Evolutionary conservation across 1,140 invertebrate species (phyloP).

Genomic region (Ceratosolen fusciceps): DNA sequence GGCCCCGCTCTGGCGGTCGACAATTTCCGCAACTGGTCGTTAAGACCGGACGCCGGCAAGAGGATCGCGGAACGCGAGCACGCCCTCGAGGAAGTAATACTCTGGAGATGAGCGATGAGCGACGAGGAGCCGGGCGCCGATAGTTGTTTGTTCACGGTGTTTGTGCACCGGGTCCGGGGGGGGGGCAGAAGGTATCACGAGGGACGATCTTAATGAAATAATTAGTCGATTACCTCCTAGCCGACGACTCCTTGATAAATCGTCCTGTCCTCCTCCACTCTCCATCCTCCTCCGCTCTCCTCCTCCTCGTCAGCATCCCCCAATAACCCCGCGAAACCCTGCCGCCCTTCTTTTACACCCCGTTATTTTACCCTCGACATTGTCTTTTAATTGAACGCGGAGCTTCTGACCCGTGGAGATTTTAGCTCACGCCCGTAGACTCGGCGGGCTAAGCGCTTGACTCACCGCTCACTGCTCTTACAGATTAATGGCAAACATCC

Average conservation of each 20-base stretch:
- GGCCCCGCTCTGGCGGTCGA: background rate
- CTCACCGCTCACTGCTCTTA: background rate
- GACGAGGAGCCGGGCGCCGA: background rate
- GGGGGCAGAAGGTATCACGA: background rate
- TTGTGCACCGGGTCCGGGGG: background rate
- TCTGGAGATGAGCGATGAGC: background rate
- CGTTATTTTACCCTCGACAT: too few species aligned
- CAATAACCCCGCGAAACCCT: too few species aligned
- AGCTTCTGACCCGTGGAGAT: background rate
- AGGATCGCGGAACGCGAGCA: background rate
- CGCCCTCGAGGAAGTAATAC: background rate
- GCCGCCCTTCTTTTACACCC: too few species aligned
- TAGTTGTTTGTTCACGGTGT: too few species aligned
- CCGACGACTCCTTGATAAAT: background rate
- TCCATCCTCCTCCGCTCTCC: background rate
- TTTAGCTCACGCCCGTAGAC: background rate
- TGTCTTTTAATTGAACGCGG: background rate
- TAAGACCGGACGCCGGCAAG: slow-evolving; percentile 5
- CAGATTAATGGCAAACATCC: background rate
- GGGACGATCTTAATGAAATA: background rate
- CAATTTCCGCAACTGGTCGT: background rate
- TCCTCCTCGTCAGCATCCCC: too few species aligned
- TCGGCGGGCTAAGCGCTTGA: background rate
- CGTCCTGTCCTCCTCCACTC: background rate
- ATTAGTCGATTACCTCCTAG: background rate